Percentiles rank a stretch among this genome's conserved stretches.
Conservation (phyloP, 2,888 invertebrate genomes). For the Melinopterus prodromus region DNA sequence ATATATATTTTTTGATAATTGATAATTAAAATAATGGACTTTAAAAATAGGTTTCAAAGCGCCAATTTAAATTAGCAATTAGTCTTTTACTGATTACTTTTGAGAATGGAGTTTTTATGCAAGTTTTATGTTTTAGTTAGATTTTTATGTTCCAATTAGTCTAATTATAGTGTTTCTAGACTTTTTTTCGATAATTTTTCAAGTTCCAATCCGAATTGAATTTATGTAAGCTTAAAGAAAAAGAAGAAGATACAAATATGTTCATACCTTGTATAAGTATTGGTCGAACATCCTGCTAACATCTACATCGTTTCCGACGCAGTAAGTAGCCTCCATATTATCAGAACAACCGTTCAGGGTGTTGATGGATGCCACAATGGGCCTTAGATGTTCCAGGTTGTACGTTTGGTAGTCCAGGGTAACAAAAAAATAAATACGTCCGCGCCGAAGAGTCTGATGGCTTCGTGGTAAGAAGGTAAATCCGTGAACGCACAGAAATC, state of each 20-base stretch:
- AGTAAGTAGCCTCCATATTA: constrained; percentile 71
- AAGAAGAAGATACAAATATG: constrained; percentile 8
- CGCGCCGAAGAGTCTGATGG: constrained; percentile 15
- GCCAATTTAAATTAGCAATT: not conserved
- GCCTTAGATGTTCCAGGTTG: constrained; percentile 63
- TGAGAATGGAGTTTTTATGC: not conserved
- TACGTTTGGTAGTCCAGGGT: constrained; percentile 41
- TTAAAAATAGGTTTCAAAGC: no score
- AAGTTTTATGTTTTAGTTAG: no score
- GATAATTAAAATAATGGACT: no score
- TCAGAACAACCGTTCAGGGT: constrained; percentile 63
- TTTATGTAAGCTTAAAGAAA: not conserved
- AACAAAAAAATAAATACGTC: constrained; percentile 46
- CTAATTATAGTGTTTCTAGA: no score
- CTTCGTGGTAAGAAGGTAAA: not conserved
- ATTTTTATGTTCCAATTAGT: no score
- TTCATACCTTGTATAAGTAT: constrained; percentile 69
- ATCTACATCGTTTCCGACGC: constrained; percentile 67
- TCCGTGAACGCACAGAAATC: not conserved
- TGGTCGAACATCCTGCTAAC: constrained; percentile 73
- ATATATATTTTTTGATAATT: no score
- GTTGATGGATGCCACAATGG: constrained; percentile 63
- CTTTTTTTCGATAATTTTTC: no score
- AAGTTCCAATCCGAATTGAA: not conserved
- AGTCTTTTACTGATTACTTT: not conserved